Evolutionary conservation across 1,140 invertebrate genomes (phyloP), one percentile per base, ranked within the genome.

Genomic region (Cataglyphis hispanica): DNA sequence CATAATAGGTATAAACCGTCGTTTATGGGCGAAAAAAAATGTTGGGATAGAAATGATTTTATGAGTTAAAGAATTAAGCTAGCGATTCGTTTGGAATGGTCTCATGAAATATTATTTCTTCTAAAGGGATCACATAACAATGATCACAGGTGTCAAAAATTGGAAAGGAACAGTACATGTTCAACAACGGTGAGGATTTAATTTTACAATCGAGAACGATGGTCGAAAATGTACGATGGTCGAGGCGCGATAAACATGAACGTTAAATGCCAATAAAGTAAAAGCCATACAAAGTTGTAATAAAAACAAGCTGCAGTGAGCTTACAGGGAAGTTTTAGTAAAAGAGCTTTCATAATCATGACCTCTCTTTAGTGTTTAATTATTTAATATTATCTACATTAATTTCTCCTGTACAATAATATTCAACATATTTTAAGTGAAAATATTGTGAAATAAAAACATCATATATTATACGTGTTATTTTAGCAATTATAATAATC

Each of bases 71-170:
- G 11, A 16, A 43, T n/a, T 37, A 22, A 83, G 46, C 16, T 19
- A 70, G n/a, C 11, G 53, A 34, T 27, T 80, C 8, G 31, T 81
- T 60, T n/a, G 37, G 10, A 37, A 72, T 16, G 37, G 13, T 40
- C 3, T 13, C 13, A 25, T 83, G 37, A 40, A 72, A 72, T 81
- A 74, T 27, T 1, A 25, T 74, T 46, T 13, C 22, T 72, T 27
- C 37, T 74, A 60, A 74, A 60, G 22, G 37, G 19, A n/a, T 81
- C 8, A 7, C 67, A 3, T 74, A 83, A 83, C n/a, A 46, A 16
- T 27, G 53, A 72, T 8, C 67, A 34, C 56, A 60, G 53, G 27
- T 83, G 78, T 74, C n/a, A 83, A 83, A 58, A 60, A 72, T 83
- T 37, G 66, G 22, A 60, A 11, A 46, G 19, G n/a, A 58, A 72